phyloP scores from a whole-genome alignment of 2,113 vertebrate species.

The Hyperopisus bebe region DNA sequence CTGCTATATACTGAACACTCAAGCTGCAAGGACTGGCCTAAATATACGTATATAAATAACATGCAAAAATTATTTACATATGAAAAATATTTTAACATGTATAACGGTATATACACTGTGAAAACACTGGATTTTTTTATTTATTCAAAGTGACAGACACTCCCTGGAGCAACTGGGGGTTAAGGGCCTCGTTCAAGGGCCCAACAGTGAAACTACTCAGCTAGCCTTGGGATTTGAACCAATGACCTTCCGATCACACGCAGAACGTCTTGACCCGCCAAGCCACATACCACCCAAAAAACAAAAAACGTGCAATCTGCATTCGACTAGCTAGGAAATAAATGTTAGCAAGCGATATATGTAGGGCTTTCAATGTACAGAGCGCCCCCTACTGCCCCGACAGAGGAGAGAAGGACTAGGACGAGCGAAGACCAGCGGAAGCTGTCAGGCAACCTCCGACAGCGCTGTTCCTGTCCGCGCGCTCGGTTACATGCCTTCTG shows the following conservation, averaged over 20 bases:
- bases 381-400: slow-evolving; percentile 12
- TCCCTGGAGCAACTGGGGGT: background rate
- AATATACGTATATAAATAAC: background rate
- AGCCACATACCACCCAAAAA: background rate
- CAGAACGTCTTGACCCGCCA: background rate
- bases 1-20: background rate
- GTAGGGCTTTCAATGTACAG: background rate
- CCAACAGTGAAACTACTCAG: background rate
- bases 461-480: background rate
- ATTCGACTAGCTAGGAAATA: background rate
- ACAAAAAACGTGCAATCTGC: background rate
- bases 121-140: background rate
- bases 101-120: background rate
- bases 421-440: background rate
- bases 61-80: background rate
- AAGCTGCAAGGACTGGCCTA: background rate
- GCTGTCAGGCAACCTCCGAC: background rate
- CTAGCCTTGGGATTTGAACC: background rate
- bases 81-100: background rate
- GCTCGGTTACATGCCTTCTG: slow-evolving; percentile 6
- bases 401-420: background rate
- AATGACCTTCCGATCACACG: background rate
- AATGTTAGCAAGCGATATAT: slow-evolving; percentile 7
- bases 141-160: background rate
- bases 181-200: background rate